phyloP scores from a whole-genome alignment of 1,140 invertebrate species.

The Drosophila orena region DNA sequence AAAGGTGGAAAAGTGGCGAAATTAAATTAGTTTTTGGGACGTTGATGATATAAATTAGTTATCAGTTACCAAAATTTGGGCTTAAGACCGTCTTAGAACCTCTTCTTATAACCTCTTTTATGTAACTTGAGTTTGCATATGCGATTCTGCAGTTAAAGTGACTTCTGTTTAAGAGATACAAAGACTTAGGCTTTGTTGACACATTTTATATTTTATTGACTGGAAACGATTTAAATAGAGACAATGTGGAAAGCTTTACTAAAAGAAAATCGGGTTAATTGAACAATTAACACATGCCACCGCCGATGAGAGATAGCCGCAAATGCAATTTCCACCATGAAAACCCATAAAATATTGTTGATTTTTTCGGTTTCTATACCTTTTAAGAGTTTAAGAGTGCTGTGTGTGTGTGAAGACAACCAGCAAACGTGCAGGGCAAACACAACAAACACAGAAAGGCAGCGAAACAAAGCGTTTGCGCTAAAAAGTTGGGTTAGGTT shows the following conservation, averaged over 20 bases:
- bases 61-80: not conserved
- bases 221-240: too few species aligned
- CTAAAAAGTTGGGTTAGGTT: constrained; percentile 81
- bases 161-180: too few species aligned
- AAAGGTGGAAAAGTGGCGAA: not conserved
- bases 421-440: constrained; percentile 44
- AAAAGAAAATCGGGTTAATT: constrained; percentile 44
- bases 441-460: constrained; percentile 38
- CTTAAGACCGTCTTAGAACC: not conserved
- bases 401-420: constrained; percentile 12
- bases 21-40: not conserved
- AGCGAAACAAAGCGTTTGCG: constrained; percentile 50
- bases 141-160: too few species aligned
- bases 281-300: constrained; percentile 61
- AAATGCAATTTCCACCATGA: constrained; percentile 29
- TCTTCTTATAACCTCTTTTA: too few species aligned
- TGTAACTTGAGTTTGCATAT: not conserved
- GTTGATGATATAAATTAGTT: not conserved
- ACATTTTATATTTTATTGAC: too few species aligned
- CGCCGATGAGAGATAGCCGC: constrained; percentile 26
- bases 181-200: too few species aligned
- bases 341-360: constrained; percentile 34
- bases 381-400: not conserved
- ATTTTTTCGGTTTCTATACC: constrained; percentile 6
- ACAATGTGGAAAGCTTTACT: not conserved